phyloP scores from a whole-genome alignment of 2,888 invertebrate species.

The Drosophila multiciliata region DNA sequence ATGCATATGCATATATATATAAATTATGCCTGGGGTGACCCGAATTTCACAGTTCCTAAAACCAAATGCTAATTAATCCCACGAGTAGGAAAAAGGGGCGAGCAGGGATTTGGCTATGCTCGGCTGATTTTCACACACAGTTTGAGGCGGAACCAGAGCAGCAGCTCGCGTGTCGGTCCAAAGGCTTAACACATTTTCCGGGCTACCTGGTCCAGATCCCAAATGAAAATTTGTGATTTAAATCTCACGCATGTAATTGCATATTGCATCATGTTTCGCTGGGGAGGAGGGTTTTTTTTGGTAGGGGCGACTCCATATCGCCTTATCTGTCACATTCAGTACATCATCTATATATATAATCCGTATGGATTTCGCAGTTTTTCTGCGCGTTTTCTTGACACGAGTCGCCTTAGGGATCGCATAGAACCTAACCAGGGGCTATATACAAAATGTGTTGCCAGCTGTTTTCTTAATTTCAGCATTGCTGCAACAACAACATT shows the following conservation, averaged over 20 bases:
- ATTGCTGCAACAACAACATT: conserved; percentile 43
- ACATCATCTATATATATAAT: conserved; percentile 43
- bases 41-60: conserved; percentile 48
- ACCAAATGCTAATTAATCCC: conserved; percentile 79
- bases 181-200: conserved; percentile 51
- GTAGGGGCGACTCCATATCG: conserved; percentile 39
- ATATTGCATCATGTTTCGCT: conserved; percentile 47
- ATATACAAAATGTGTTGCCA: conserved; percentile 39
- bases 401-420: conserved; percentile 31
- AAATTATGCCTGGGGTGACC: conserved; percentile 49
- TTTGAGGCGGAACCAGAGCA: conserved; percentile 7
- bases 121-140: conserved; percentile 70
- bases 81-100: conserved; percentile 42
- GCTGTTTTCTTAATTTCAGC: conserved; percentile 53
- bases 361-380: conserved; percentile 57
- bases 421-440: conserved; percentile 8
- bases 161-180: conserved; percentile 50
- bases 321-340: conserved; percentile 38
- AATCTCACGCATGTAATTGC: conserved; percentile 80
- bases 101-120: conserved; percentile 61
- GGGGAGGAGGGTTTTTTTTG: conserved; percentile 7
- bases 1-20: conserved; percentile 20
- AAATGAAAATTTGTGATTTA: conserved; percentile 41
- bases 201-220: conserved; percentile 46
- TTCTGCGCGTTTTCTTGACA: conserved; percentile 52